phyloP scores from a whole-genome alignment of 2,797 vertebrate genomes.

The Neomorphus geoffroyi region DNA sequence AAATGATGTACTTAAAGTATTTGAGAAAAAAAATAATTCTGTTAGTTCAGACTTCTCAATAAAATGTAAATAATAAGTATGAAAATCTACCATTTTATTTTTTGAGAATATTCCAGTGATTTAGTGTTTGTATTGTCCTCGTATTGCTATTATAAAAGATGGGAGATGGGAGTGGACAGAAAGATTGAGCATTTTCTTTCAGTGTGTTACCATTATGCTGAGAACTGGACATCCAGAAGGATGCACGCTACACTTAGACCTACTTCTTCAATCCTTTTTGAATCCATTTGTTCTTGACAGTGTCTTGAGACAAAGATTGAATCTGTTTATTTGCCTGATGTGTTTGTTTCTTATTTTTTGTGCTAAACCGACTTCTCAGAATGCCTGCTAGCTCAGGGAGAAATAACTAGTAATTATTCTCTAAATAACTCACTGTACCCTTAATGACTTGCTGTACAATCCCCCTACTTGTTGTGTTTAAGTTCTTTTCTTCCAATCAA shows the following conservation, averaged over 20 bases:
- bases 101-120: neutral
- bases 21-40: neutral
- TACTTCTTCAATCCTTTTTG: neutral
- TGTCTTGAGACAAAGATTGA: neutral
- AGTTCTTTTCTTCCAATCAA: neutral
- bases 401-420: neutral
- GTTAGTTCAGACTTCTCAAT: neutral
- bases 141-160: neutral
- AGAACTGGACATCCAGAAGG: neutral
- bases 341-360: fast-evolving
- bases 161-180: neutral
- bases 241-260: neutral
- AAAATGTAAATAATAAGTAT: neutral
- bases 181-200: neutral
- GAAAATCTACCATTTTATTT: neutral
- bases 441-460: neutral
- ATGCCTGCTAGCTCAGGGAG: neutral
- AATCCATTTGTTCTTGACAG: neutral
- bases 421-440: neutral
- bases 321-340: neutral
- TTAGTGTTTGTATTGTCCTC: neutral
- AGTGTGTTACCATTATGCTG: neutral
- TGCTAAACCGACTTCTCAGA: neutral
- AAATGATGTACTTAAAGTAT: neutral
- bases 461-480: neutral